Evolutionary conservation across 2,113 vertebrate species (phyloP).

Genomic region (Plecturocebus donacophilus): DNA sequence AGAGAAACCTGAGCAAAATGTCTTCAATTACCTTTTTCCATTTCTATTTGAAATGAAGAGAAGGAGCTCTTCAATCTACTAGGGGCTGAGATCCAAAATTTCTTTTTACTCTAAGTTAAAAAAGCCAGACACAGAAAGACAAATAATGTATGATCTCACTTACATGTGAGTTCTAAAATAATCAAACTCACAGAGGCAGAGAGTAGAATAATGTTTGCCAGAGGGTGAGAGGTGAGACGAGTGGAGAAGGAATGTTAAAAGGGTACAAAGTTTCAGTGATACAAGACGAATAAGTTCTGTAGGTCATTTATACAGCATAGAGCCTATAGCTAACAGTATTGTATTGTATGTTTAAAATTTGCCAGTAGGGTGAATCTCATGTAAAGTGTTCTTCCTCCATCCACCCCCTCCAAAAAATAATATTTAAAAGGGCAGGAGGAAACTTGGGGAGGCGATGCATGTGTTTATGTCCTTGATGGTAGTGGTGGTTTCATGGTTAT

Average conservation of each 20-base stretch:
- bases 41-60: conserved; percentile 9
- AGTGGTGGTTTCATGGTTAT: neutral
- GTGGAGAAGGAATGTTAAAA: neutral
- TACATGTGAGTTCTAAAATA: neutral
- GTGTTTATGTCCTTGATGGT: neutral
- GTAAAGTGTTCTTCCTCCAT: neutral
- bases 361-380: neutral
- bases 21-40: neutral
- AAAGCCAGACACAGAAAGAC: neutral
- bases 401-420: neutral
- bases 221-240: neutral
- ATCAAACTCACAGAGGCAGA: neutral
- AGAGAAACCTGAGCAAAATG: neutral
- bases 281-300: neutral
- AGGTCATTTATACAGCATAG: neutral
- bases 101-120: neutral
- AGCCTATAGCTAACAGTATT: neutral
- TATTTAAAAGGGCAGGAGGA: neutral
- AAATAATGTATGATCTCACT: neutral
- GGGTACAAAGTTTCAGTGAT: neutral
- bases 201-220: neutral
- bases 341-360: neutral
- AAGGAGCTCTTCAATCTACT: neutral
- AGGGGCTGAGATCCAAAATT: neutral
- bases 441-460: neutral